Evolutionary conservation across 2,113 vertebrate genomes (phyloP).

Genomic region (Archocentrus centrarchus): DNA sequence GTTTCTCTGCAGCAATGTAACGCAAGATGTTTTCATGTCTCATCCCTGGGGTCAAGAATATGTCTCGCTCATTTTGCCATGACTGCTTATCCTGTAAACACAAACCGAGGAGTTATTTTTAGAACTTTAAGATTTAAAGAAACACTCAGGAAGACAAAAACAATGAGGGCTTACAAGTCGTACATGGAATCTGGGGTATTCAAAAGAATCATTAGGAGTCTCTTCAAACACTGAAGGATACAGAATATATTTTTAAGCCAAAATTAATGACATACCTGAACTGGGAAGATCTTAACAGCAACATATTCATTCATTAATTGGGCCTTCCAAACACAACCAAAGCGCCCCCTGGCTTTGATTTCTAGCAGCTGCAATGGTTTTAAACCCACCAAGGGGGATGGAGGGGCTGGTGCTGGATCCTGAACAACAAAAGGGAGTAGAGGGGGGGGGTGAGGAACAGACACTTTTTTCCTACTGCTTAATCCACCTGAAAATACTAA

Average conservation of each 20-base stretch:
- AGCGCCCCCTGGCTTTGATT: conserved; percentile 95
- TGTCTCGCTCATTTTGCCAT: conserved; percentile 97
- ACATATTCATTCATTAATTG: conserved; percentile 95
- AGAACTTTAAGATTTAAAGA: neutral
- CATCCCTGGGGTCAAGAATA: conserved; percentile 94
- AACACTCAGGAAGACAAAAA: neutral
- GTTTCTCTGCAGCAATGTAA: conserved; percentile 96
- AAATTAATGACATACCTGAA: conserved; percentile 84
- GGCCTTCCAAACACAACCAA: conserved; percentile 98
- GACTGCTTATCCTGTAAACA: conserved; percentile 92
- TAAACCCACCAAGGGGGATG: conserved; percentile 91
- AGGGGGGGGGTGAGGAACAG: neutral
- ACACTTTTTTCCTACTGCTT: neutral
- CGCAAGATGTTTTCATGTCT: conserved; percentile 94
- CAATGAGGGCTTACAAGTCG: neutral
- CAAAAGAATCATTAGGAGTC: neutral
- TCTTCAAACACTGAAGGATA: neutral
- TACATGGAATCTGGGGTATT: neutral
- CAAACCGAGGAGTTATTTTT: neutral
- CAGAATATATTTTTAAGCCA: neutral
- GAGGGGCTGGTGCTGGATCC: conserved; percentile 90
- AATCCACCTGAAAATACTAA: neutral
- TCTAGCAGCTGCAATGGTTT: conserved; percentile 96
- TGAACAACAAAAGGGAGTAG: conserved; percentile 50
- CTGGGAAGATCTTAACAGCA: conserved; percentile 96